phyloP scores from a whole-genome alignment of 2,797 vertebrate genomes.

The Atherinosoma microstoma region DNA sequence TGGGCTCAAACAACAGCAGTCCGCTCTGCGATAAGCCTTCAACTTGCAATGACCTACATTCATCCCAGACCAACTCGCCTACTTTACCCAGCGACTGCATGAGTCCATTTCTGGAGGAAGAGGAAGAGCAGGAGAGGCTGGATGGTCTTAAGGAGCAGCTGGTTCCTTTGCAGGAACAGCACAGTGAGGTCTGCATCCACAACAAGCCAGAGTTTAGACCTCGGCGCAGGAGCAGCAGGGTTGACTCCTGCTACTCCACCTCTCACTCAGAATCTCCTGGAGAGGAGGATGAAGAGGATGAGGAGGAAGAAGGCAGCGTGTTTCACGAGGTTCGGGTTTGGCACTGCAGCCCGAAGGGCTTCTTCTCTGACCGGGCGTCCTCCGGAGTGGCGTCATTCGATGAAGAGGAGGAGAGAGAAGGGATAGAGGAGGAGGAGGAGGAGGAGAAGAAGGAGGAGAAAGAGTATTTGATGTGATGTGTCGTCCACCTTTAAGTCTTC shows the following conservation, averaged over 20 bases:
- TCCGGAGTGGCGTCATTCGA: conserved; percentile 93
- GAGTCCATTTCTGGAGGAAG: conserved; percentile 60
- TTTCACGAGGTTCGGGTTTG: conserved; percentile 79
- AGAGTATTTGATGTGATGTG: conserved; percentile 79
- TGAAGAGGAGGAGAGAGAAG: conserved; percentile 83
- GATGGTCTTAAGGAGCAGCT: conserved; percentile 75
- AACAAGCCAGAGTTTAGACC: conserved; percentile 83
- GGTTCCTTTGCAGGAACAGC: conserved; percentile 80
- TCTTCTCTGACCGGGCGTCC: conserved; percentile 90
- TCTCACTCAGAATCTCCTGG: conserved; percentile 91
- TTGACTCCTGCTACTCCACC: conserved; percentile 91
- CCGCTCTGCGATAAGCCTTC: conserved; percentile 58
- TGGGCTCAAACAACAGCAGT: conserved; percentile 80
- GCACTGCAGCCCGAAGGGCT: conserved; percentile 83
- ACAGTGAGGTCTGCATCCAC: conserved; percentile 82
- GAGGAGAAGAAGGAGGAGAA: conserved; percentile 80
- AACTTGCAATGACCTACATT: conserved; percentile 62
- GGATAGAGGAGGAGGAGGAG: conserved; percentile 47
- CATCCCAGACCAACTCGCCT: conserved; percentile 60
- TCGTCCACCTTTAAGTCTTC: conserved; percentile 62
- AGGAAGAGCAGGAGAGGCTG: conserved; percentile 65
- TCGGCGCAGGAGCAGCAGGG: conserved; percentile 86
- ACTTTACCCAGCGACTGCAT: conserved; percentile 54
- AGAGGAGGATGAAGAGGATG: conserved; percentile 84
- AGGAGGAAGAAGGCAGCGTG: conserved; percentile 86